These are phyloP conservation scores for Phenganax stokvisi DNA, from an alignment of 92 coral and sea anemone genomes.

Conservation along the genomic window DNA sequence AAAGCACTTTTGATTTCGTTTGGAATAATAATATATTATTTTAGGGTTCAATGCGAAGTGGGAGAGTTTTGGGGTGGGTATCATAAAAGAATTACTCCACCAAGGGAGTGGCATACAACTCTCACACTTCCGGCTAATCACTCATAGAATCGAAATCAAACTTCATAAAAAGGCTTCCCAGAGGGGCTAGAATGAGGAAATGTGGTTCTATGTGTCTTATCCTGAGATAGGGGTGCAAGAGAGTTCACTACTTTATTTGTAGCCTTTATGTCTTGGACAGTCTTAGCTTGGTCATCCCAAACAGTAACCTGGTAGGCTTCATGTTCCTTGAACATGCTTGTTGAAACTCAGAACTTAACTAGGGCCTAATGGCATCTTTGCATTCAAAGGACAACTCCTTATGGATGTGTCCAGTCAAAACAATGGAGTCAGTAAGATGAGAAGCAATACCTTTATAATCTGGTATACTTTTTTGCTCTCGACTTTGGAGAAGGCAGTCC, in stretches of 20 bases:
- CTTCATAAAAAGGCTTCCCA: neutral
- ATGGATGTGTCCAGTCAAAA: neutral
- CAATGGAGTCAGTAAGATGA: neutral
- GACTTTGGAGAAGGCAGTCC: constrained; percentile 1
- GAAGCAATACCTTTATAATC: neutral
- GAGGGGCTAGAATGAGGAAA: neutral
- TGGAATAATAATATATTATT: no score
- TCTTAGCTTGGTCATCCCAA: constrained; percentile 9
- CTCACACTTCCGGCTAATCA: neutral
- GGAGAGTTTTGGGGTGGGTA: neutral
- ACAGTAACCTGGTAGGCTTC: neutral
- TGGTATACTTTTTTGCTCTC: neutral
- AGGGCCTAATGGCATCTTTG: neutral
- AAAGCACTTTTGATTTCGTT: no score
- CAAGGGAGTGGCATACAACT: neutral
- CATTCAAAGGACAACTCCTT: constrained; percentile 2
- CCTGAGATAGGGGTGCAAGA: neutral
- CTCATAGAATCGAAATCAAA: constrained; percentile 5
- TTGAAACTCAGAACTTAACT: neutral
- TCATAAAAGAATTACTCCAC: neutral
- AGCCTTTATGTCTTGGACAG: constrained; percentile 11
- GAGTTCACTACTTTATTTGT: neutral
- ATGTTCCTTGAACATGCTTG: constrained; percentile 5
- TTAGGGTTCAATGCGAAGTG: neutral
- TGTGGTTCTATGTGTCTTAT: neutral